Conservation (phyloP, 92 coral and sea anemone species). For the Porites rus region DNA sequence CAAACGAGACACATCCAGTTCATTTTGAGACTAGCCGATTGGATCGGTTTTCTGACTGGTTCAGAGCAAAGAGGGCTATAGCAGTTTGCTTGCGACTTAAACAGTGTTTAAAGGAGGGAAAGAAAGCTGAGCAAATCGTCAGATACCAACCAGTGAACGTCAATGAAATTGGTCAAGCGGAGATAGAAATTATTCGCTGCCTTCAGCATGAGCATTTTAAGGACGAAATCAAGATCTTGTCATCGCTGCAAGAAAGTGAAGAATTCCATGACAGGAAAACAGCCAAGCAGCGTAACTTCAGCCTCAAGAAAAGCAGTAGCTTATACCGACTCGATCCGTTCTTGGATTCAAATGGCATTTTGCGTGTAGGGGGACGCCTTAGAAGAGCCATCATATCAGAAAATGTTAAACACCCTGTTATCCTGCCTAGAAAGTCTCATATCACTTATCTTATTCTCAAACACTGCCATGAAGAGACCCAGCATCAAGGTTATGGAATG, state of each 20-base stretch:
- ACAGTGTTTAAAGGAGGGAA: too few relatives aligned
- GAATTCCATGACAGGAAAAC: slow-evolving; percentile 30
- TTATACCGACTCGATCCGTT: slow-evolving; percentile 54
- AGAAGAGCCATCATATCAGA: slow-evolving; percentile 27
- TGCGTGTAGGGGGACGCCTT: slow-evolving; percentile 65
- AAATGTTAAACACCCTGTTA: too few relatives aligned
- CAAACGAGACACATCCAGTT: too few relatives aligned
- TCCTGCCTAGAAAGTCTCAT: too few relatives aligned
- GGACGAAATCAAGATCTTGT: slow-evolving; percentile 23
- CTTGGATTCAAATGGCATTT: not conserved
- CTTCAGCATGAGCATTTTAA: slow-evolving; percentile 35
- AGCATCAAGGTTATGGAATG: too few relatives aligned
- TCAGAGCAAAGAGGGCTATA: too few relatives aligned
- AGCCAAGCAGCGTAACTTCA: slow-evolving; percentile 33
- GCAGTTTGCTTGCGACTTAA: too few relatives aligned
- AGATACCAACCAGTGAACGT: not conserved
- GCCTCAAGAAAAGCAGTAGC: slow-evolving; percentile 40
- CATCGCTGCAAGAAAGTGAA: not conserved
- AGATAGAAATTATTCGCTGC: slow-evolving; percentile 17
- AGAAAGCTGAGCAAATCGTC: too few relatives aligned
- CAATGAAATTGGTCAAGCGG: slow-evolving; percentile 40
- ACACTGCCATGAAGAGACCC: too few relatives aligned
- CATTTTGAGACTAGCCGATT: too few relatives aligned
- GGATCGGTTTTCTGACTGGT: too few relatives aligned
- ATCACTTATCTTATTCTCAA: too few relatives aligned